Base-by-base conservation (phyloP, 2,797 vertebrate genomes). In the Tragelaphus oryx region DNA sequence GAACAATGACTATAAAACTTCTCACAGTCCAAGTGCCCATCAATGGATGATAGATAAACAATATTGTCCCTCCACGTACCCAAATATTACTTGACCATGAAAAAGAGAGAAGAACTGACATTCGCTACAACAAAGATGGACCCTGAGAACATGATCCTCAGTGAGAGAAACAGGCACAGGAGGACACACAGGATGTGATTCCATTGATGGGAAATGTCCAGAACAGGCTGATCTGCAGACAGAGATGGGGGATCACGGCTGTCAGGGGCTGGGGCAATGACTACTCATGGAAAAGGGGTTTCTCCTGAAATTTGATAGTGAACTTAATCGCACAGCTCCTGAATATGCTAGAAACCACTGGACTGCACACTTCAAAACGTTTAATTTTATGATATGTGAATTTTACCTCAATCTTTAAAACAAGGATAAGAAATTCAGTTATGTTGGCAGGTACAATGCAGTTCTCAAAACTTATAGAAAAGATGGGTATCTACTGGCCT, bases 121-220 rank as follows among this genome's bases (percentile, higher is more conserved):
- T 12, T n/a, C 0, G 1, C 41, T 9, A 9, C 62, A 8, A 8
- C 1, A 8, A 37, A 24, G n/a, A 50, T 0, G 11, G 46, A 30
- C 8, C 41, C 1, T 16, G 48, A 46, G 62, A 41, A 20, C 59
- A 41, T 1, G 18, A 30, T 0, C 1, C 30, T 71, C 50, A 5
- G 83, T 11, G 50, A 71, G 75, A 14, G 52, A 26, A 48, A 12
- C 24, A 22, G 60, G 71, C 60, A 9, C 60, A 41, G n/a, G 8
- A 18, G 57, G 57, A 18, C 55, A 22, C 86, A 2, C 4, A 2
- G 30, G 1, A 55, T 75, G 44, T 16, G 80, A 84, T 17, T 37
- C 68, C 81, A 50, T 3, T 16, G 28, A 76, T 3, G 8, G 37
- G 68, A 78, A 8, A 33, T 0, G 1, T 33, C 33, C 90, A 24